Evolutionary conservation across 2,888 invertebrate species (phyloP).

Genomic region (Ormyrus nitidulus): DNA sequence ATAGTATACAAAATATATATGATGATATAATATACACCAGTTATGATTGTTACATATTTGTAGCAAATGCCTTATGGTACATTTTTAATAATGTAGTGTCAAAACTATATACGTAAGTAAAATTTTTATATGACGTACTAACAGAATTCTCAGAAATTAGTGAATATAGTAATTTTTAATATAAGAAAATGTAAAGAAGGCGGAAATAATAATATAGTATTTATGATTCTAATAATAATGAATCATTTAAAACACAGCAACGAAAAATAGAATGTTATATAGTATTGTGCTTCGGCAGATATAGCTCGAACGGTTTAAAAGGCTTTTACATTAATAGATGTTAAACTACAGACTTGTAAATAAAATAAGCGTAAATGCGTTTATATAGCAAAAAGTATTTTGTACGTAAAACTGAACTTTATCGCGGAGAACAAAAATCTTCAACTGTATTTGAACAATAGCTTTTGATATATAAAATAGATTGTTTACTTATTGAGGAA

Average conservation of each 20-base stretch:
- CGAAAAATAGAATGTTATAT: not conserved
- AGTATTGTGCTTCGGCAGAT: not conserved
- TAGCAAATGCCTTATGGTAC: no score
- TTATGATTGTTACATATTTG: no score
- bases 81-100: no score
- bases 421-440: not conserved
- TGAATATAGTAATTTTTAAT: no score
- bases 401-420: not conserved
- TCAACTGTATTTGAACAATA: conserved; percentile 11
- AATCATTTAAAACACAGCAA: not conserved
- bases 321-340: conserved; percentile 12
- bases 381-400: conserved; percentile 17
- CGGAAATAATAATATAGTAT: no score
- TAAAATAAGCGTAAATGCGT: not conserved
- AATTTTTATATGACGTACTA: no score
- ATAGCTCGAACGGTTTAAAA: conserved; percentile 11
- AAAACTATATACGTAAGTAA: no score
- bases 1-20: no score
- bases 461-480: conserved; percentile 1
- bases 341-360: conserved; percentile 9
- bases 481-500: not conserved
- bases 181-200: no score
- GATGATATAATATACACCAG: no score
- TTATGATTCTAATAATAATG: not conserved
- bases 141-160: no score